phyloP scores from a whole-genome alignment of 2,888 invertebrate genomes.

The Melieria crassipennis region DNA sequence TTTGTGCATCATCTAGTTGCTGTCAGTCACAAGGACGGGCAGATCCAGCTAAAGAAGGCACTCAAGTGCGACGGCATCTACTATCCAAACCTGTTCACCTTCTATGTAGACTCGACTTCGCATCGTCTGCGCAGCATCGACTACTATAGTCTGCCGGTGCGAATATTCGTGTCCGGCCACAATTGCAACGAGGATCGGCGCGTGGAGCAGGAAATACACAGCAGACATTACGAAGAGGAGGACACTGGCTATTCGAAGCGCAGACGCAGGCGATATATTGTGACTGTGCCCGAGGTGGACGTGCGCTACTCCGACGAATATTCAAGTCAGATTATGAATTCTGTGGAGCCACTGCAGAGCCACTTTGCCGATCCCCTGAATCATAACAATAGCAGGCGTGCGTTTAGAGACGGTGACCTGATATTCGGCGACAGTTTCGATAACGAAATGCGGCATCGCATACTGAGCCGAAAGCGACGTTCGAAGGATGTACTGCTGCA shows the following conservation, averaged over 20 bases:
- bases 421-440: conserved; percentile 70
- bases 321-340: conserved; percentile 31
- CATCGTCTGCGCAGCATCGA: conserved; percentile 81
- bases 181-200: conserved; percentile 75
- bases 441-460: conserved; percentile 67
- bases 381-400: conserved; percentile 58
- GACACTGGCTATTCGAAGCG: conserved; percentile 70
- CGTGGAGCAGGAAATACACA: conserved; percentile 68
- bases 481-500: conserved; percentile 65
- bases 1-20: conserved; percentile 82
- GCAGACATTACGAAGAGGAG: conserved; percentile 69
- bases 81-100: conserved; percentile 85
- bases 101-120: conserved; percentile 87
- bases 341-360: conserved; percentile 34
- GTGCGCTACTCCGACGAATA: conserved; percentile 64
- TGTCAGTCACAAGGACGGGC: conserved; percentile 79
- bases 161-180: conserved; percentile 78
- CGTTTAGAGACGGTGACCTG: conserved; percentile 67
- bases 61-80: conserved; percentile 83
- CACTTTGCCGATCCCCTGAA: conserved; percentile 47
- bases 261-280: conserved; percentile 60
- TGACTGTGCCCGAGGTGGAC: conserved; percentile 41
- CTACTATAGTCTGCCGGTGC: conserved; percentile 82
- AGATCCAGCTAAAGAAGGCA: conserved; percentile 76
- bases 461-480: conserved; percentile 68